Evolutionary conservation across 2,888 invertebrate species (phyloP), one percentile per base, ranked within the genome.

Genomic region (Sympetrum striolatum): DNA sequence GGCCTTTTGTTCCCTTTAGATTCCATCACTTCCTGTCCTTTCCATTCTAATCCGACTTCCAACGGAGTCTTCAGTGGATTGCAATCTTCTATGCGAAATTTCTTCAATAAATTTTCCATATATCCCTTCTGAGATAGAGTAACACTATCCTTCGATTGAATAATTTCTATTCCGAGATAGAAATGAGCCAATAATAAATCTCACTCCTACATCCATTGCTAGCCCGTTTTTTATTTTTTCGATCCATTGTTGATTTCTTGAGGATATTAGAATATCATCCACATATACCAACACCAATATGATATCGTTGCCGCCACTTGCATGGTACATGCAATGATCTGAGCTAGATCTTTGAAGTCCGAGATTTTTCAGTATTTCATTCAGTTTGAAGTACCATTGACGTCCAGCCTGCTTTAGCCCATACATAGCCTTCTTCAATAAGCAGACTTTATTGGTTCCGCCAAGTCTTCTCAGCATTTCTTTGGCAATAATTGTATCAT

Each of bases 261-360:
- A 92, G 12, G 90, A 91, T 18, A 92, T 90, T 12, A 93, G 44
- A 35, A 92, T 92, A 60, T 93, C 92, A 73, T 93, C 92, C 4
- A 93, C 92, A 86, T 92, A 92, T 2, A 92, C 44, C 44, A 44
- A 8, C 4, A 44, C 44, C 0, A 44, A 8, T 10, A 8, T 44
- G 4, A 44, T 44, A 6, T 91, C 73, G 48, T 92, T 91, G 25
- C 91, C 92, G 80, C 48, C 64, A 14, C 58, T 90, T 1, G 91
- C 73, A 15, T 80, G 86, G 90, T 92, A 92, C 31, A 92, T n/a
- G 90, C 92, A 92, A 39, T 92, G 91, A 90, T 92, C 92, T 8
- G 91, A 90, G 18, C 48, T 90, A 22, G 91, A 91, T 37, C 91
- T 91, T 73, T 90, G 86, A 31, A 91, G 25, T 86, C 91, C 92